Evolutionary conservation across 2,888 invertebrate genomes (phyloP), one percentile per base, ranked within the genome.

Genomic region (Ephialtes manifestator): DNA sequence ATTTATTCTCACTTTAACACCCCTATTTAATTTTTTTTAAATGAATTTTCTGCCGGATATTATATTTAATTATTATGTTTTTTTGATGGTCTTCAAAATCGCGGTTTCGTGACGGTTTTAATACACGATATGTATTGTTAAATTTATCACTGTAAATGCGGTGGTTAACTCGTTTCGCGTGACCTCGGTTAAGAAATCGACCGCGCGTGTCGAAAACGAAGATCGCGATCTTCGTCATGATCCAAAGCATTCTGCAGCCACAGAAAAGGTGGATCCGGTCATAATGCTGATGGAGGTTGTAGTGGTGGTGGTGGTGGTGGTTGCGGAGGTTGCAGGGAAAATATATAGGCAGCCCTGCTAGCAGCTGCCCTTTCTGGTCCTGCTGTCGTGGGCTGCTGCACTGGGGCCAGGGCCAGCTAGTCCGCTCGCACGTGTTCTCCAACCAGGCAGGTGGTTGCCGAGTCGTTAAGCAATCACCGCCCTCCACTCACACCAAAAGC

Each of bases 381-480:
- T 81, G 28, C 46, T 60, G 20, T 48, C 31, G 63, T 31, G 20
- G 20, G 35, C 68, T 77, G 55, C 79, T 80, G 85, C 85, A 79
- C 77, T 85, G 72, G 85, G 81, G 83, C 82, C 87, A 88, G 65
- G 76, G 85, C 89, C 89, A 88, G 91, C 83, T 65, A 71, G 74
- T 74, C 60, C 51, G 71, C 79, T 76, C 79, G 83, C 91, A 93
- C 93, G 93, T 92, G 93, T 93, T 92, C 89, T 92, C 89, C 87
- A 87, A 68, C 75, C 86, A 87, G 92, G 93, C 93, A 93, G 93
- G 93, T 93, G 93, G 93, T 89, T 90, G 90, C 89, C 92, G 93
- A 60, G 79, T 92, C 89, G 92, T 92, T 90, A 91, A 91, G 90
- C 90, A 90, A 92, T 92, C 91, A 90, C 89, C 89, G 76, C 65